Percentiles rank a stretch among this genome's conserved stretches.
Conservation (phyloP, 1,140 invertebrate species). For the Zaprionus gabonicus region DNA sequence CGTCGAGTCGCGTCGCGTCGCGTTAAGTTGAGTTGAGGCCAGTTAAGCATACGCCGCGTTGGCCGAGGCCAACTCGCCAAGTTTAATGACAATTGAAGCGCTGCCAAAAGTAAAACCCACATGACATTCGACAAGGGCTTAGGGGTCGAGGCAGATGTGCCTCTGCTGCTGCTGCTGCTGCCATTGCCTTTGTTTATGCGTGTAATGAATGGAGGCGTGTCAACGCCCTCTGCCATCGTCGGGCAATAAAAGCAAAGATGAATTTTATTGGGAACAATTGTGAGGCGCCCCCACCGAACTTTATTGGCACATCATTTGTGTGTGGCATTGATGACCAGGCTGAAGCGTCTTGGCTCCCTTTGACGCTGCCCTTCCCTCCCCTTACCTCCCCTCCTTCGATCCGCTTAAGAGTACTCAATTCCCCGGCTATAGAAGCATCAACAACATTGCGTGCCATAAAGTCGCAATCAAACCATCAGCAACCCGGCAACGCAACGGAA, state of each 20-base stretch:
- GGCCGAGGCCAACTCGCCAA: conserved; percentile 17
- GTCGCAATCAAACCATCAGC: conserved; percentile 50
- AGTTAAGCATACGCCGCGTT: conserved; percentile 36
- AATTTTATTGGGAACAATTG: conserved; percentile 79
- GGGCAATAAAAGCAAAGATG: conserved; percentile 75
- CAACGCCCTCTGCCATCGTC: conserved; percentile 26
- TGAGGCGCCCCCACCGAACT: conserved; percentile 50
- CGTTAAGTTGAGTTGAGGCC: conserved; percentile 1
- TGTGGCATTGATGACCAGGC: conserved; percentile 55
- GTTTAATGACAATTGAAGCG: conserved; percentile 46
- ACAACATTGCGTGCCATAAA: conserved; percentile 52
- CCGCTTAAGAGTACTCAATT: not conserved
- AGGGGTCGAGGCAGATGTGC: conserved; percentile 42
- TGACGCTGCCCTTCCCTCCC: too few species aligned
- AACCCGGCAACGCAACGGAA: conserved; percentile 48
- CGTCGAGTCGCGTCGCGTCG: not conserved
- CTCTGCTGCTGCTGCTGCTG: not conserved
- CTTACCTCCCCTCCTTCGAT: not conserved
- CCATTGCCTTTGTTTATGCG: conserved; percentile 24
- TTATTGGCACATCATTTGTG: conserved; percentile 80
- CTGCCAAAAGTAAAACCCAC: conserved; percentile 53
- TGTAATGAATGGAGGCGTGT: conserved; percentile 35
- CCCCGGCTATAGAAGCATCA: conserved; percentile 24
- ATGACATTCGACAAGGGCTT: conserved; percentile 79
- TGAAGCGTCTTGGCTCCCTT: conserved; percentile 11